Evolutionary conservation across 2,113 vertebrate species (phyloP).

Genomic region (Phylloscopus trochilus): DNA sequence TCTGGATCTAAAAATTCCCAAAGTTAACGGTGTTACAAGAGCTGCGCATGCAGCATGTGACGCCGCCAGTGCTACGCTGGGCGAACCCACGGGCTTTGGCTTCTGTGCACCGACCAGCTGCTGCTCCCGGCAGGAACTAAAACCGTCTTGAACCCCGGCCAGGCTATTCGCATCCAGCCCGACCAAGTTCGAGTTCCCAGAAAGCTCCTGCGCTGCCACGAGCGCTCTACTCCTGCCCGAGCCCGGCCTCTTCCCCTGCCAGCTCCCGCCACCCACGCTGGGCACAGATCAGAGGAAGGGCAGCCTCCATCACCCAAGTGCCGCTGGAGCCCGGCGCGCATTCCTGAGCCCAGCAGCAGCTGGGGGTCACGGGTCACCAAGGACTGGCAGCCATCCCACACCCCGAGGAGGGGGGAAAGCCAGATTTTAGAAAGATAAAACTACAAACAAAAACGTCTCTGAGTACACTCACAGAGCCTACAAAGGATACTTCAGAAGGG

Average conservation of each 20-base stretch:
- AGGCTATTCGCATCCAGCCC: not conserved
- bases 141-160: not conserved
- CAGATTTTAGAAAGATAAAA: not conserved
- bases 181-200: not conserved
- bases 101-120: not conserved
- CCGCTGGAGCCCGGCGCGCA: not conserved
- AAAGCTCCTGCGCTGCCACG: not conserved
- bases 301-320: accelerated
- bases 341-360: constrained; percentile 4
- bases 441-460: not conserved
- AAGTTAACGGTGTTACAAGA: not conserved
- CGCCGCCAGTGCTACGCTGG: not conserved
- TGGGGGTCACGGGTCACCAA: not conserved
- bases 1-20: not conserved
- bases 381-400: not conserved
- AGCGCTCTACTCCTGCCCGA: not conserved
- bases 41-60: not conserved
- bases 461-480: not conserved
- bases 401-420: not conserved
- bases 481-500: not conserved
- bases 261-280: not conserved
- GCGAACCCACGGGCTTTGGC: not conserved
- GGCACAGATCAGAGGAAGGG: not conserved
- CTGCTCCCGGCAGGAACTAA: not conserved
- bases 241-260: not conserved